Evolutionary conservation across 37 sponge, comb jelly and placozoan species (phyloP).

Genomic region (Chondrilla cf. caribensis): DNA sequence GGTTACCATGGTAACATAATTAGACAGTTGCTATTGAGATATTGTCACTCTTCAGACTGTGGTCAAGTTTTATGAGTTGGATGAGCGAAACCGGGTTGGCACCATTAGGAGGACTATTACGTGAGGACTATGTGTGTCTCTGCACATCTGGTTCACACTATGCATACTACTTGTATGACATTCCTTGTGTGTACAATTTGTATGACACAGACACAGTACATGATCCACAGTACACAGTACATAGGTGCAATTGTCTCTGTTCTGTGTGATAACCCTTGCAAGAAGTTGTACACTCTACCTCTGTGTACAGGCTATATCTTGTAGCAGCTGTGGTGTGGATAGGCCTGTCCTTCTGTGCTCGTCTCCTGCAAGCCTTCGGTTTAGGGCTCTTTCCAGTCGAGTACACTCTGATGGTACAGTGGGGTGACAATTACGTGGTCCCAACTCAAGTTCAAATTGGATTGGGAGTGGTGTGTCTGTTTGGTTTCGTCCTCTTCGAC

Average conservation of each 20-base stretch:
- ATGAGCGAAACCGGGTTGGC: not conserved
- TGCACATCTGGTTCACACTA: no score
- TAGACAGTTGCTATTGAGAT: not conserved
- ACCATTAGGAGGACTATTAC: not conserved
- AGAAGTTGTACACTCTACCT: no score
- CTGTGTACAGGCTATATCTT: constrained; percentile 31
- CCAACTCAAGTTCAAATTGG: not conserved
- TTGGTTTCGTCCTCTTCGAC: constrained; percentile 69
- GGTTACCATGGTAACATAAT: not conserved
- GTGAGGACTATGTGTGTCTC: no score
- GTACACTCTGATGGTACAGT: constrained; percentile 1
- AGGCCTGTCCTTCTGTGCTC: constrained; percentile 35
- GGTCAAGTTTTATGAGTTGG: constrained; percentile 7
- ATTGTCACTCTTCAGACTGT: not conserved
- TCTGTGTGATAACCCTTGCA: no score
- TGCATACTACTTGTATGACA: no score
- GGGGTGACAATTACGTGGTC: constrained; percentile 3
- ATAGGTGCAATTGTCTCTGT: no score
- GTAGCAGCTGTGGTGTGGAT: constrained; percentile 36
- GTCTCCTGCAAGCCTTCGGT: constrained; percentile 31
- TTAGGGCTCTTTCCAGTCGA: constrained; percentile 17
- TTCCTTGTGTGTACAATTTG: no score
- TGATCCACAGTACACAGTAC: no score
- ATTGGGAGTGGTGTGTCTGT: constrained; percentile 29
- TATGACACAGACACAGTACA: no score